These are phyloP conservation scores for Podotricha telesiphe DNA, from an alignment of 2,888 invertebrate species.

Conservation along the genomic window DNA sequence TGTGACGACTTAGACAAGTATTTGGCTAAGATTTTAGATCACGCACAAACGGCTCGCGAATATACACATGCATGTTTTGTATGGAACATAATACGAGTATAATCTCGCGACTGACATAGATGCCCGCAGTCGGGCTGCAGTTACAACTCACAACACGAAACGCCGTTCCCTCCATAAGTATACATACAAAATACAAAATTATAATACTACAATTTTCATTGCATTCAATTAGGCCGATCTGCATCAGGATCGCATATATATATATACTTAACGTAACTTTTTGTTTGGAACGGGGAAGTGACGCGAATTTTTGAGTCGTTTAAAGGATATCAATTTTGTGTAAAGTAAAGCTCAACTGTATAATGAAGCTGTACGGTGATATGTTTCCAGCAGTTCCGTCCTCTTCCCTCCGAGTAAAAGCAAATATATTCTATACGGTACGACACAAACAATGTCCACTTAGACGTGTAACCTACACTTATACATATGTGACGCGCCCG, in stretches of 20 bases:
- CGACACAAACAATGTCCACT: background rate
- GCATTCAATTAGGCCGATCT: constrained; percentile 16
- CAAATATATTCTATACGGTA: background rate
- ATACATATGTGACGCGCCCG: background rate
- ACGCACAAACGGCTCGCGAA: background rate
- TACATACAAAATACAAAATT: background rate
- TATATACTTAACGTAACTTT: constrained; percentile 12
- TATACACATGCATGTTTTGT: background rate
- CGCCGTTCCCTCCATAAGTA: background rate
- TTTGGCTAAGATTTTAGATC: background rate
- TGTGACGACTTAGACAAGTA: background rate
- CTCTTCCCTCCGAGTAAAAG: background rate
- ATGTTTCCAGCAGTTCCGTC: constrained; percentile 8
- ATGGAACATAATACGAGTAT: background rate
- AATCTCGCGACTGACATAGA: background rate
- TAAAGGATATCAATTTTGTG: background rate
- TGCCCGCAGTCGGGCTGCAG: background rate
- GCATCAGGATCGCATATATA: background rate
- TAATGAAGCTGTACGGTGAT: constrained; percentile 13
- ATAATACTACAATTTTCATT: background rate
- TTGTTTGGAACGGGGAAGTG: constrained; percentile 11
- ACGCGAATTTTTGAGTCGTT: background rate
- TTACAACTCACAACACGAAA: background rate
- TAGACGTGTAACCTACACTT: constrained; percentile 15
- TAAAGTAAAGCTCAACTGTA: background rate